A percentile compares a stretch with the other conserved stretches of the same genome.
phyloP scores from a whole-genome alignment of 2,888 invertebrate genomes.

The Stegophylla sp. region DNA sequence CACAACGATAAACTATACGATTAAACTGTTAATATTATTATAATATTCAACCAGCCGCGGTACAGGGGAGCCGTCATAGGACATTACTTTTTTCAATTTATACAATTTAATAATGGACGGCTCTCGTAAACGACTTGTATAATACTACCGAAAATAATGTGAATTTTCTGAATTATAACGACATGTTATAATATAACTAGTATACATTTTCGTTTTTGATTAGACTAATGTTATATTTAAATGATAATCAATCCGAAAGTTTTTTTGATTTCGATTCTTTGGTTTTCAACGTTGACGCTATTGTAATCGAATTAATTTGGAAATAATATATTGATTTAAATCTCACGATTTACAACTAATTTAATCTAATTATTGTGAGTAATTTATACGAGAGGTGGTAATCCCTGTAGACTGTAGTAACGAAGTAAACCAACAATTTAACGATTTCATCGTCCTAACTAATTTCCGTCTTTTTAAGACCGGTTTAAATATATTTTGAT shows the following conservation, averaged over 20 bases:
- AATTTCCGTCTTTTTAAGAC: conserved; percentile 44
- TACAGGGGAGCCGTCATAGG: no score
- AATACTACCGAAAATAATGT: no score
- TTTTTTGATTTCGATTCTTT: neutral
- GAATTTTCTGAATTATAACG: no score
- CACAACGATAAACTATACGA: conserved; percentile 1
- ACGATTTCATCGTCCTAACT: conserved; percentile 37
- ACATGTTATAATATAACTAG: no score
- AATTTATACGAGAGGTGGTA: neutral
- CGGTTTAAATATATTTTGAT: conserved; percentile 50
- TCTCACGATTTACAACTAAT: neutral
- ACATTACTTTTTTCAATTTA: no score
- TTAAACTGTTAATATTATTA: neutral
- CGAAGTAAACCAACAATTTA: neutral
- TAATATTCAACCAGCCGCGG: no score
- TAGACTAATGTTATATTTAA: no score
- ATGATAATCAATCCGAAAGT: neutral
- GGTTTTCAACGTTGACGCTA: neutral
- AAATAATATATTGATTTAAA: neutral
- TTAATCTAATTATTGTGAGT: neutral
- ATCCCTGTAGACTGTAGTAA: neutral
- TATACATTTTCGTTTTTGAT: no score
- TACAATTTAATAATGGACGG: no score
- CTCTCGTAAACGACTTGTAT: no score
- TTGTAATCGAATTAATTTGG: neutral